phyloP scores from a whole-genome alignment of 2,888 invertebrate species.

The Megaustenia siamemsis region DNA sequence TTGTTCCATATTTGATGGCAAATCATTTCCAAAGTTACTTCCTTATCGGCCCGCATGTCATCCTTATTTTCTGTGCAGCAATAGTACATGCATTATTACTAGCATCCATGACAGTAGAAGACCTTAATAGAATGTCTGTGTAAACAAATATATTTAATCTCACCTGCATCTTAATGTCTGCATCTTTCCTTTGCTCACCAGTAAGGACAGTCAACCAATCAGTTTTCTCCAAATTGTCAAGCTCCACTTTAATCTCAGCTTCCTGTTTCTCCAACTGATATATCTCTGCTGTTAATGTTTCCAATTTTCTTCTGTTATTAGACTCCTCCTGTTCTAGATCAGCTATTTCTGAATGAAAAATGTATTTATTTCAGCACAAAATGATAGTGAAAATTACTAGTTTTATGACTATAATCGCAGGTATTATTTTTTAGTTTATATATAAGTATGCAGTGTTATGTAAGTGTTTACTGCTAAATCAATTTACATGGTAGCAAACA shows the following conservation, averaged over 20 bases:
- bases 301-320: constrained; percentile 83
- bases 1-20: no score
- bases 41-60: neutral
- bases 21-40: constrained; percentile 57
- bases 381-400: no score
- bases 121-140: no score
- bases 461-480: no score
- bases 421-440: no score
- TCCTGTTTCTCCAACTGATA: constrained; percentile 62
- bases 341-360: constrained; percentile 59
- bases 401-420: no score
- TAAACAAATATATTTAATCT: constrained; percentile 17
- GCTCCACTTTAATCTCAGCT: constrained; percentile 63
- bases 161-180: constrained; percentile 88
- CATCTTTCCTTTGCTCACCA: constrained; percentile 89
- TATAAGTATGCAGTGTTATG: no score
- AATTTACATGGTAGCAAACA: no score
- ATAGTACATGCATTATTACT: constrained; percentile 10
- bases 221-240: constrained; percentile 71
- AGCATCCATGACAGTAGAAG: no score
- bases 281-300: constrained; percentile 63
- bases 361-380: neutral
- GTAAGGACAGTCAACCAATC: constrained; percentile 73
- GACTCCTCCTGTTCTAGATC: constrained; percentile 82
- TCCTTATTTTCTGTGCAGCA: constrained; percentile 51